These are phyloP conservation scores for Phymorhynchus buccinoides DNA, from an alignment of 1,140 invertebrate species.

Conservation along the genomic window DNA sequence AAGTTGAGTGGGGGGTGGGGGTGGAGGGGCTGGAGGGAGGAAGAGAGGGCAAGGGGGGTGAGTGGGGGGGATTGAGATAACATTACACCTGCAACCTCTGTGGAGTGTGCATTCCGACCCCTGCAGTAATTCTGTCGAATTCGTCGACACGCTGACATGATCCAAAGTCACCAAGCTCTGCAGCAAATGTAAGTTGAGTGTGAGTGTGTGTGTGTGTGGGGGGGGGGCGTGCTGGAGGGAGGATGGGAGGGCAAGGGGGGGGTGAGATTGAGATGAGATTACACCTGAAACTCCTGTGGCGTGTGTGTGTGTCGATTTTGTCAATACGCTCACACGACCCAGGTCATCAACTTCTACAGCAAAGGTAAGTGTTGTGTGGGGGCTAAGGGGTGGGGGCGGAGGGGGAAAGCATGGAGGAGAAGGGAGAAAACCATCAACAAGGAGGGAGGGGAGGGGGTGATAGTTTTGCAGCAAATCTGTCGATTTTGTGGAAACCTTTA, in stretches of 20 bases:
- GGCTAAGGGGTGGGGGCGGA: background rate
- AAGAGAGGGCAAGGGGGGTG: background rate
- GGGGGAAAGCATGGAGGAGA: too few relatives aligned
- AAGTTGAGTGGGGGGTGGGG: background rate
- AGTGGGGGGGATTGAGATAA: background rate
- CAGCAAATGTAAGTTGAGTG: constrained; percentile 35
- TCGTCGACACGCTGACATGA: constrained; percentile 32
- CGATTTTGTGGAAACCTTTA: too few relatives aligned
- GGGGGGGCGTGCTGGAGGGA: background rate
- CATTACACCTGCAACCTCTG: constrained; percentile 35
- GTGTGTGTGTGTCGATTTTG: constrained; percentile 36
- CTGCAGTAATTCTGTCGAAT: constrained; percentile 35
- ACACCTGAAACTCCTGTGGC: constrained; percentile 35
- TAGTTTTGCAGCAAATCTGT: too few relatives aligned
- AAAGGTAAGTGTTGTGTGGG: background rate
- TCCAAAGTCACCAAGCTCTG: background rate
- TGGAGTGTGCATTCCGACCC: constrained; percentile 41
- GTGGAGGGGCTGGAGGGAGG: background rate
- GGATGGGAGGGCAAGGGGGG: background rate
- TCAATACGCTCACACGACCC: constrained; percentile 25
- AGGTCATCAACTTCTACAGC: background rate
- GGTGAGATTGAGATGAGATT: background rate
- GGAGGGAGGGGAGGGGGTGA: too few relatives aligned
- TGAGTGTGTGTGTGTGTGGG: background rate
- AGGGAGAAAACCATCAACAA: too few relatives aligned